A percentile compares a stretch with the other conserved stretches of the same genome.
phyloP scores from a whole-genome alignment of 2,113 vertebrate genomes.

The Heterocephalus glaber region DNA sequence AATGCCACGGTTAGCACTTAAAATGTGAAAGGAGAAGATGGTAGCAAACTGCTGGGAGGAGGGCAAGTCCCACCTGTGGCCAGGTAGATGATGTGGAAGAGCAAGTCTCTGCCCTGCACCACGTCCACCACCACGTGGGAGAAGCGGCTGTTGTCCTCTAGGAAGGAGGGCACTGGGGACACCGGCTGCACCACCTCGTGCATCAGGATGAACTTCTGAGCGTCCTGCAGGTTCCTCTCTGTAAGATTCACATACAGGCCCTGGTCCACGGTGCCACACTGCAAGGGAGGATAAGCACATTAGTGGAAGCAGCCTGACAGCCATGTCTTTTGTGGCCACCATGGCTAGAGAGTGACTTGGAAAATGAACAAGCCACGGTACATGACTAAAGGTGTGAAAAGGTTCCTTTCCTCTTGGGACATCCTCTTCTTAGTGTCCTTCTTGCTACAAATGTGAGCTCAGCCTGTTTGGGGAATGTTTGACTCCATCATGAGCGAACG shows the following conservation, averaged over 20 bases:
- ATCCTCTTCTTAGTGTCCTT: fast-evolving
- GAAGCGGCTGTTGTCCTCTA: slow-evolving; percentile 97
- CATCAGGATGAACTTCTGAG: slow-evolving; percentile 98
- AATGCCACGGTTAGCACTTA: fast-evolving
- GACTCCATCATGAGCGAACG: not conserved
- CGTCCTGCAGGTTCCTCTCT: slow-evolving; percentile 95
- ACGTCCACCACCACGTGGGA: slow-evolving; percentile 96
- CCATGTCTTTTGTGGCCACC: not conserved
- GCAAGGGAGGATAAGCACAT: slow-evolving; percentile 56
- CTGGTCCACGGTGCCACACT: slow-evolving; percentile 97
- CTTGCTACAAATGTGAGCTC: not conserved
- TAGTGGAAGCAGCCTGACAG: fast-evolving
- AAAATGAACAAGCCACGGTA: fast-evolving
- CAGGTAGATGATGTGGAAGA: slow-evolving; percentile 95
- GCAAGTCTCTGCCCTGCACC: slow-evolving; percentile 92
- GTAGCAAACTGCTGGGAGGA: not conserved
- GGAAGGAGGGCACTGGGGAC: slow-evolving; percentile 92
- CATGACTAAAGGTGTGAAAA: fast-evolving
- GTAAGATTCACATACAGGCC: slow-evolving; percentile 96
- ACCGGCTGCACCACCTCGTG: slow-evolving; percentile 96
- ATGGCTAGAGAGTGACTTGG: fast-evolving
- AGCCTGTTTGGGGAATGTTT: not conserved
- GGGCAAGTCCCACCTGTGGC: slow-evolving; percentile 90
- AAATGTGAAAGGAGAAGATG: not conserved
- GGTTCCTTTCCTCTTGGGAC: fast-evolving